These are phyloP conservation scores for Ptychadena robeensis DNA, from an alignment of 2,797 vertebrate species.

Conservation along the genomic window DNA sequence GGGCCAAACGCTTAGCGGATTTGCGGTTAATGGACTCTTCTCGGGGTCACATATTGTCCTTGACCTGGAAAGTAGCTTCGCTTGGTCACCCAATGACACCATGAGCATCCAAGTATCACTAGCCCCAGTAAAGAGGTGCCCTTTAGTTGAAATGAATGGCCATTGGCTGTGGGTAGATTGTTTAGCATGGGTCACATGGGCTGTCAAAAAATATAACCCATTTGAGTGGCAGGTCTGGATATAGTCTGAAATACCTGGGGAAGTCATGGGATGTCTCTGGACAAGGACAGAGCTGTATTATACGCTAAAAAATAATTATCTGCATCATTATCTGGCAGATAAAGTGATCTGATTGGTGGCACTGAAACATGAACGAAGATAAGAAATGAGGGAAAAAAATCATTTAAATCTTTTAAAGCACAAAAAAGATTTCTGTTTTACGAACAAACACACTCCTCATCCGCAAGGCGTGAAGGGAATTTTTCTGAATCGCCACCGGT, in stretches of 20 bases:
- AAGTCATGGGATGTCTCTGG: slow-evolving; percentile 6
- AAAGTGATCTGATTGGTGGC: slow-evolving; percentile 21
- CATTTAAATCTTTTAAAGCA: slow-evolving; percentile 56
- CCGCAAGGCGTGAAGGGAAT: slow-evolving; percentile 49
- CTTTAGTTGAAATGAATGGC: too few relatives aligned
- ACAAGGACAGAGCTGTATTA: slow-evolving; percentile 7
- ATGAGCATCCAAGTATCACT: too few relatives aligned
- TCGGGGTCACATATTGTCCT: too few relatives aligned
- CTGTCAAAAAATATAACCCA: neutral
- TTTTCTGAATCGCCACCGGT: slow-evolving; percentile 50
- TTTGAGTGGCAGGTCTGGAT: slow-evolving; percentile 34
- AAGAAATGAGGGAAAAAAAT: slow-evolving; percentile 7
- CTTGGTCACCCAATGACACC: too few relatives aligned
- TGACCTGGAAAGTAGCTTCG: too few relatives aligned
- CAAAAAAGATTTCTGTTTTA: slow-evolving; percentile 44
- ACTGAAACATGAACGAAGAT: slow-evolving; percentile 24
- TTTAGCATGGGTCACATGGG: neutral
- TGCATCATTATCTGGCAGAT: slow-evolving; percentile 43
- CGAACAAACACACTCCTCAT: slow-evolving; percentile 38
- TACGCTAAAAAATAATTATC: slow-evolving; percentile 50
- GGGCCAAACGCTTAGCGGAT: too few relatives aligned
- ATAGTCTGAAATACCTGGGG: slow-evolving; percentile 27
- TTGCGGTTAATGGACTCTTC: too few relatives aligned
- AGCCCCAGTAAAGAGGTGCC: neutral
- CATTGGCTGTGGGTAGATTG: neutral